Evolutionary conservation across 2,113 vertebrate species (phyloP).

Genomic region (Xiphias gladius): DNA sequence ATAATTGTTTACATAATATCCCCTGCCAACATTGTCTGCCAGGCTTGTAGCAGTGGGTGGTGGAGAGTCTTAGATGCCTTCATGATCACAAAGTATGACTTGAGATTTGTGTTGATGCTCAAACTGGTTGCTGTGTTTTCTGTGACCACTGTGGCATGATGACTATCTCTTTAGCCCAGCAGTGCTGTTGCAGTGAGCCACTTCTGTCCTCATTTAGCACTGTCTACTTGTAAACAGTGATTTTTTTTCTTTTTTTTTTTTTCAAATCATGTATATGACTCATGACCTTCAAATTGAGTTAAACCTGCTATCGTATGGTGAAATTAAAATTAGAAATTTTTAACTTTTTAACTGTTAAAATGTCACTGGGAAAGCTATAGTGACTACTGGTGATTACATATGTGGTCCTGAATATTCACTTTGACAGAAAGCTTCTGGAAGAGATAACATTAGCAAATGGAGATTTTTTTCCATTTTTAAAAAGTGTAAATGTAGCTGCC

Average conservation of each 20-base stretch:
- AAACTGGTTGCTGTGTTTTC: slow-evolving; percentile 47
- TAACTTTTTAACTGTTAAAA: background rate
- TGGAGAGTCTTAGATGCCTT: slow-evolving; percentile 43
- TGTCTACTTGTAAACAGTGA: slow-evolving; percentile 27
- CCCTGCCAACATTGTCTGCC: slow-evolving; percentile 50
- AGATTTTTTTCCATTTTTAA: background rate
- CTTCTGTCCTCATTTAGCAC: slow-evolving; percentile 7
- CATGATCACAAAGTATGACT: slow-evolving; percentile 47
- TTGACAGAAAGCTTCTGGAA: background rate
- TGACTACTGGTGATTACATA: too few relatives aligned
- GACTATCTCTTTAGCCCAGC: slow-evolving; percentile 45
- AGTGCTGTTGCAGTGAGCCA: slow-evolving; percentile 7
- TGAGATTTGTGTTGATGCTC: slow-evolving; percentile 63
- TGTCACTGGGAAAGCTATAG: too few relatives aligned
- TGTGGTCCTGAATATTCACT: background rate
- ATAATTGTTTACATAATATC: slow-evolving; percentile 78
- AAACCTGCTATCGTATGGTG: background rate
- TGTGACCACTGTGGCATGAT: slow-evolving; percentile 54
- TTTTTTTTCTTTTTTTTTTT: background rate
- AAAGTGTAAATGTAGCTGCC: background rate
- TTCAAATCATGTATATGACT: background rate
- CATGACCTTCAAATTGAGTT: background rate
- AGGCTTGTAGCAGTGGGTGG: slow-evolving; percentile 63
- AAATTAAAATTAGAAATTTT: background rate
- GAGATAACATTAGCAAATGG: too few relatives aligned